These are phyloP conservation scores for Ganaspis brasiliensis DNA, from an alignment of 2,888 invertebrate species.

Conservation along the genomic window DNA sequence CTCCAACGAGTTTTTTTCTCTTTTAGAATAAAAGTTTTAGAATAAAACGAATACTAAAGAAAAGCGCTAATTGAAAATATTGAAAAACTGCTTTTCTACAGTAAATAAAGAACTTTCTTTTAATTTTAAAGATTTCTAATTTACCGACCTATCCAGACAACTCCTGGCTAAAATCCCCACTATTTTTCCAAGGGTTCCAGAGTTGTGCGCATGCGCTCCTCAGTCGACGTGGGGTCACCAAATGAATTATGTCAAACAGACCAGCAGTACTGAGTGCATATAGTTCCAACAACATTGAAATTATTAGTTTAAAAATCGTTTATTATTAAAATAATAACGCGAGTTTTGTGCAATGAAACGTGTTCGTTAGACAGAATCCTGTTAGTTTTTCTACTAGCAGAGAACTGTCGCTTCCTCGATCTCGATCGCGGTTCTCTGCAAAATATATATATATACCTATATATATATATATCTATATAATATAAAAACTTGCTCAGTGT, in stretches of 20 bases:
- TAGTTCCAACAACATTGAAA: slow-evolving; percentile 5
- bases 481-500: slow-evolving; percentile 36
- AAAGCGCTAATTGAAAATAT: no score
- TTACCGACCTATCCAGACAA: not conserved
- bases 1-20: no score
- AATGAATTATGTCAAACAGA: slow-evolving; percentile 59
- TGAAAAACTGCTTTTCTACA: no score
- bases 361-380: not conserved
- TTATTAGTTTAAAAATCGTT: not conserved
- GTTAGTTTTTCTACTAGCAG: not conserved
- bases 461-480: no score
- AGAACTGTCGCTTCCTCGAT: slow-evolving; percentile 14
- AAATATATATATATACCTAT: no score
- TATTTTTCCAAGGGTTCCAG: slow-evolving; percentile 51
- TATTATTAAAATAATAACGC: slow-evolving; percentile 6
- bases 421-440: slow-evolving; percentile 26
- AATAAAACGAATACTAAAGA: no score
- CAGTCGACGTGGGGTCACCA: slow-evolving; percentile 51
- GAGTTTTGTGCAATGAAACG: slow-evolving; percentile 4
- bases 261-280: slow-evolving; percentile 39
- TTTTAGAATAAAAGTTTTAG: no score
- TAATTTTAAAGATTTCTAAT: slow-evolving; percentile 18
- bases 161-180: not conserved
- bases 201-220: slow-evolving; percentile 31
- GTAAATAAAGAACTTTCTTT: no score